phyloP scores from a whole-genome alignment of 1,140 invertebrate species.

The Glossosoma conforme region DNA sequence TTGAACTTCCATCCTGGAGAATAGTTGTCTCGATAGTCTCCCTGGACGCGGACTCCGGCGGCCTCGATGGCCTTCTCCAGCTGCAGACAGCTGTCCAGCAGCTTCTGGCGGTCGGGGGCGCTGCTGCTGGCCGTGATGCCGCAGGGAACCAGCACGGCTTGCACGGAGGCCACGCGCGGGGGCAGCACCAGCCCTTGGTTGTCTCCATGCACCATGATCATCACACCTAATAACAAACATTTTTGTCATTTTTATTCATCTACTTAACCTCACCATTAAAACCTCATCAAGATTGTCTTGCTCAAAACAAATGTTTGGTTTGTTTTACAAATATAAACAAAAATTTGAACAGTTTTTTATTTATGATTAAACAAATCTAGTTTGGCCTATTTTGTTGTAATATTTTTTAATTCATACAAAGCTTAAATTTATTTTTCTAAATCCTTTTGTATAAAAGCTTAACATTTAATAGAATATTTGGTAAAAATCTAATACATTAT shows the following conservation, averaged over 20 bases:
- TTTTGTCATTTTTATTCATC: no score
- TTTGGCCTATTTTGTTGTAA: no score
- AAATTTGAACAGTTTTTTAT: no score
- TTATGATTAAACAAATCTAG: no score
- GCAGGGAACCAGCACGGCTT: conserved; percentile 92
- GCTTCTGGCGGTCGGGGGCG: conserved; percentile 61
- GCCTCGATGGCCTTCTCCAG: conserved; percentile 58
- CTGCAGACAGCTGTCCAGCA: conserved; percentile 69
- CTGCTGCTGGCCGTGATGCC: conserved; percentile 84
- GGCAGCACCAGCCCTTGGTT: conserved; percentile 95
- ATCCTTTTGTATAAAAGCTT: no score
- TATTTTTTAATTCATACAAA: no score
- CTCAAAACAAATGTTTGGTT: not conserved
- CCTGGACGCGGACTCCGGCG: conserved; percentile 64
- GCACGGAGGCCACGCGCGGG: conserved; percentile 80
- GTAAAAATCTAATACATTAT: no score
- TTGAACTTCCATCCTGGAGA: conserved; percentile 99
- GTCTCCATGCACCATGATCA: conserved; percentile 97
- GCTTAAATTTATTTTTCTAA: no score
- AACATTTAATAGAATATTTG: no score
- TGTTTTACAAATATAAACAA: no score
- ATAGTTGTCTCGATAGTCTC: conserved; percentile 92
- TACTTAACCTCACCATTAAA: no score
- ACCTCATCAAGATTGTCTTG: no score
- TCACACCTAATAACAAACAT: conserved; percentile 65